Conservation (phyloP, 2,888 invertebrate species). For the Incurvaria masculella region DNA sequence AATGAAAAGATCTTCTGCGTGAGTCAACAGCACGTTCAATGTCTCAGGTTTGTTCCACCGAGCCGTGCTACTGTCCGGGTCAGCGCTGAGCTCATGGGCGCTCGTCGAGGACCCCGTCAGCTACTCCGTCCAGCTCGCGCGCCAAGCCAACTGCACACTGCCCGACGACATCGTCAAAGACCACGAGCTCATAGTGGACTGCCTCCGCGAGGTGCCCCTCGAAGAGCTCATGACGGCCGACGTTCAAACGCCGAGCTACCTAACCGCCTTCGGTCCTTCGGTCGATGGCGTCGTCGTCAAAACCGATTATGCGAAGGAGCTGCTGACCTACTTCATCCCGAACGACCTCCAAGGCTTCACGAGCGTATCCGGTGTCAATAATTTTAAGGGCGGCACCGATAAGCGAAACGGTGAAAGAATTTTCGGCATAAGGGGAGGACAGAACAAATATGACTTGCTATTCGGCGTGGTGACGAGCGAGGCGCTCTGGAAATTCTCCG, state of each 20-base stretch:
- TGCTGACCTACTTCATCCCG: constrained; percentile 68
- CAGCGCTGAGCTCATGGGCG: constrained; percentile 87
- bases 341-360: constrained; percentile 63
- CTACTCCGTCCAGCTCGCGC: constrained; percentile 78
- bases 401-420: constrained; percentile 62
- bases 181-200: constrained; percentile 83
- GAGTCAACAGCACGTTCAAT: constrained; percentile 11
- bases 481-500: constrained; percentile 87
- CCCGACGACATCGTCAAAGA: constrained; percentile 80
- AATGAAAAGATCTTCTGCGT: no score
- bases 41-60: constrained; percentile 80
- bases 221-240: constrained; percentile 74
- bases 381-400: constrained; percentile 48
- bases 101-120: constrained; percentile 82
- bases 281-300: constrained; percentile 93
- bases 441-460: constrained; percentile 77
- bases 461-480: constrained; percentile 92
- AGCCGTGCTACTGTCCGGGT: constrained; percentile 83
- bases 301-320: constrained; percentile 79
- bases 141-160: constrained; percentile 77
- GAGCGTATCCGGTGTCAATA: constrained; percentile 58
- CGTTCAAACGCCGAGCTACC: constrained; percentile 74
- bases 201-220: constrained; percentile 71
- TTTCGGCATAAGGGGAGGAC: constrained; percentile 52
- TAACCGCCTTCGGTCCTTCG: constrained; percentile 89